Evolutionary conservation across 2,888 invertebrate genomes (phyloP), one percentile per base, ranked within the genome.

Genomic region (Hydraecia micacea): DNA sequence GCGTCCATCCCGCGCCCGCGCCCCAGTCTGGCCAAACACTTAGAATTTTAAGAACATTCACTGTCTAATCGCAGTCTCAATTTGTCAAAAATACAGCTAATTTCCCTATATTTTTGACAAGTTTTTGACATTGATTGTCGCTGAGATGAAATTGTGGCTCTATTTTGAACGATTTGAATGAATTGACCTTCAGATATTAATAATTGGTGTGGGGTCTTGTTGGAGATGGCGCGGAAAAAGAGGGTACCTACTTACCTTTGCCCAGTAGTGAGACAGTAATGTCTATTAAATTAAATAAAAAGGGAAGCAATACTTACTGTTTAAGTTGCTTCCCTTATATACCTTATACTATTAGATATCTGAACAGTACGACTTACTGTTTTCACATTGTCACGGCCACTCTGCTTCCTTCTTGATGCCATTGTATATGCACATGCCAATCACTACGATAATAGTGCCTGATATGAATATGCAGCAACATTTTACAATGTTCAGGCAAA

Each of bases 381-480:
- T 63, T 36, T 55, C 18, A 60, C n/a, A 7, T 32, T 39, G 13
- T 39, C 68, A 82, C 3, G 46, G 66, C 25, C 2, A 42, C 0
- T 13, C 0, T 21, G 1, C 1, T 0, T 13, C 3, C 0, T 7
- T 21, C 36, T 65, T 63, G 13, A 65, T 0, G 1, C 0, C 0
- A n/a, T 49, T 2, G 58, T 85, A 85, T 13, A 73, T 0, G 75
- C 0, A 63, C 42, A 83, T 1, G 28, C 72, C 63, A 6, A 84
- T 0, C 21, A 65, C 6, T 1, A 75, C 66, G 11, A 36, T 15
- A 25, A 69, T 0, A 25, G 52, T 39, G 36, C 80, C 0, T 1
- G 73, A 69, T 15, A 80, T 0, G 5, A 62, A n/a, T 28, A 83
- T 2, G 39, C 62, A 73, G 0, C 49, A 28, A 18, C 39, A 11